A percentile compares a stretch with the other conserved stretches of the same genome.
Evolutionary conservation across 2,113 vertebrate species (phyloP).

Genomic region (Forbesichthys agassizii): DNA sequence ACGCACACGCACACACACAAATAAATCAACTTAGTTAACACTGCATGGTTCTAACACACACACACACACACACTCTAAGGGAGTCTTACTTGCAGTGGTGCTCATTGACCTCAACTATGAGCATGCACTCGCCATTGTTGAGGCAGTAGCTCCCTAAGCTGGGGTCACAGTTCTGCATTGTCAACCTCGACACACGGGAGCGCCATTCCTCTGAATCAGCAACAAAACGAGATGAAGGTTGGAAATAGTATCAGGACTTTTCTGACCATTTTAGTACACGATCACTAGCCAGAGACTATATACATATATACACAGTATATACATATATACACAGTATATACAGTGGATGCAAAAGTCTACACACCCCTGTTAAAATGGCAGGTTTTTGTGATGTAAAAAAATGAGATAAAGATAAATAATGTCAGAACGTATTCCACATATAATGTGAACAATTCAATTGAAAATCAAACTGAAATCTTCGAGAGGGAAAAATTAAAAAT

Average conservation of each 20-base stretch:
- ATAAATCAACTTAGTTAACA: neutral
- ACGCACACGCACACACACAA: neutral
- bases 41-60: neutral
- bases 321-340: neutral
- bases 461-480: no score
- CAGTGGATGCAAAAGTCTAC: no score
- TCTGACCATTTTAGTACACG: neutral
- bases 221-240: neutral
- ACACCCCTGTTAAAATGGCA: no score
- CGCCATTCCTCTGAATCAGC: constrained; percentile 45
- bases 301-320: neutral
- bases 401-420: no score
- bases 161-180: constrained; percentile 43
- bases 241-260: neutral
- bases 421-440: no score
- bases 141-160: constrained; percentile 60
- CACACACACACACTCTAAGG: neutral
- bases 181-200: constrained; percentile 47
- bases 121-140: constrained; percentile 66
- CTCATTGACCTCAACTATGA: constrained; percentile 63
- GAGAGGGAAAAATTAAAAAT: no score
- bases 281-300: neutral
- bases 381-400: no score
- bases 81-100: constrained; percentile 66
- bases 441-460: no score